Base-by-base conservation (phyloP, 2,888 invertebrate species). In the Apeira syringaria region DNA sequence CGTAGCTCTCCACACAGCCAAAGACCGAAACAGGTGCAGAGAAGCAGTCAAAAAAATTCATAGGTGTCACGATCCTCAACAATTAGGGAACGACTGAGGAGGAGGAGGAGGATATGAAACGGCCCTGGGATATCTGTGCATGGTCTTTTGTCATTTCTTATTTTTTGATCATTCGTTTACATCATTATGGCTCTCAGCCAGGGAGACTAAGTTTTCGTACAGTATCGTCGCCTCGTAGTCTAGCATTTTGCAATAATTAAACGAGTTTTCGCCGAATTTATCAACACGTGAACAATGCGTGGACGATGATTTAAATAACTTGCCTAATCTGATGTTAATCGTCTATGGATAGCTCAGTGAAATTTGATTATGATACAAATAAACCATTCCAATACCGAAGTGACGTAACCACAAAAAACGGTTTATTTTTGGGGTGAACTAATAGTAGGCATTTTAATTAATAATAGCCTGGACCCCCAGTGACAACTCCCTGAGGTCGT, bases 171-270 rank as follows among this genome's bases (percentile, higher is more conserved):
- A 29, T 20, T n/a, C 12, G 18, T 26, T 41, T 29, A 29, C 43
- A 45, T 45, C 22, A 37, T 11, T 5, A 28, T 51, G 51, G 53
- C 50, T 50, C 49, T 50, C 37, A 22, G 50, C 47, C 51, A 47
- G 40, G n/a, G 25, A 9, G 1, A 25, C 15, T 29, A 31, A 17
- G 17, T 5, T 17, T 17, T n/a, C 7, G 20, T 20, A 20, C 17
- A 36, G 37, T 42, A 28, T 30, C 18, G 43, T 32, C 35, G 42
- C 22, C 38, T 26, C 24, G 12, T 42, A 17, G 36, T 48, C 41
- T 48, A 10, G 17, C 25, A 34, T 44, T 43, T 48, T 38, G 13
- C 11, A 26, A 52, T 5, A 42, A 24, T 2, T n/a, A 17, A 10
- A n/a, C 3, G 11, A 29, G 20, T 37, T 43, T 43, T 10, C 33